Percentiles rank a stretch among this genome's conserved stretches.
Evolutionary conservation across 2,888 invertebrate species (phyloP).

Genomic region (Stenichneumon culpator): DNA sequence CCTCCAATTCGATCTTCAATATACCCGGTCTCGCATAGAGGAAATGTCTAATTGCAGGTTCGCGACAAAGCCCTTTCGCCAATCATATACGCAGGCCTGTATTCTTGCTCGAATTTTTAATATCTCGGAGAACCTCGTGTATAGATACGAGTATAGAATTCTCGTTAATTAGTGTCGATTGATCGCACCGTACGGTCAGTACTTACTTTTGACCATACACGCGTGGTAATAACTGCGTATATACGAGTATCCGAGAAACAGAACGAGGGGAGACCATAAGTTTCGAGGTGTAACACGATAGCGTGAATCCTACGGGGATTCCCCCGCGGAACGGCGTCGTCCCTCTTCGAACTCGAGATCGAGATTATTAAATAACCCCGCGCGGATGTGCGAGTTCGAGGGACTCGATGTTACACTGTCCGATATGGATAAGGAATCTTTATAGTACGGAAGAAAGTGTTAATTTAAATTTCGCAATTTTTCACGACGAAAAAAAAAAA

Average conservation of each 20-base stretch:
- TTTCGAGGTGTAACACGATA: slow-evolving; percentile 68
- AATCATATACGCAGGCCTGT: background rate
- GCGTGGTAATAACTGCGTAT: slow-evolving; percentile 51
- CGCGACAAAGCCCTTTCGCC: background rate
- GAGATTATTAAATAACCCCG: slow-evolving; percentile 47
- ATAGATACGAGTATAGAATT: slow-evolving; percentile 49
- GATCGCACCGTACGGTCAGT: slow-evolving; percentile 40
- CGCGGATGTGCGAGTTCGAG: slow-evolving; percentile 33
- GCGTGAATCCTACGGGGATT: slow-evolving; percentile 44
- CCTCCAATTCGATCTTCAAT: background rate
- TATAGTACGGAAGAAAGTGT: background rate
- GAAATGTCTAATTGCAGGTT: background rate
- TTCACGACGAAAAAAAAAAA: slow-evolving; percentile 8
- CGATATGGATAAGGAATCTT: background rate
- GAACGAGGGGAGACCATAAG: slow-evolving; percentile 42
- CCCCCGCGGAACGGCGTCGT: background rate
- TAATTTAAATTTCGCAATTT: background rate
- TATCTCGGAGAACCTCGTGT: slow-evolving; percentile 21
- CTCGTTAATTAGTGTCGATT: slow-evolving; percentile 67
- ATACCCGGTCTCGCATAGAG: background rate
- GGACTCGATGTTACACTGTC: slow-evolving; percentile 1
- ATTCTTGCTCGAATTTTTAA: background rate
- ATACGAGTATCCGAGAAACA: slow-evolving; percentile 52
- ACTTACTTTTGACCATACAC: slow-evolving; percentile 53
- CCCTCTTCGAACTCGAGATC: slow-evolving; percentile 9